These are phyloP conservation scores for Bactericera cockerelli DNA, from an alignment of 1,140 invertebrate species.

Conservation along the genomic window DNA sequence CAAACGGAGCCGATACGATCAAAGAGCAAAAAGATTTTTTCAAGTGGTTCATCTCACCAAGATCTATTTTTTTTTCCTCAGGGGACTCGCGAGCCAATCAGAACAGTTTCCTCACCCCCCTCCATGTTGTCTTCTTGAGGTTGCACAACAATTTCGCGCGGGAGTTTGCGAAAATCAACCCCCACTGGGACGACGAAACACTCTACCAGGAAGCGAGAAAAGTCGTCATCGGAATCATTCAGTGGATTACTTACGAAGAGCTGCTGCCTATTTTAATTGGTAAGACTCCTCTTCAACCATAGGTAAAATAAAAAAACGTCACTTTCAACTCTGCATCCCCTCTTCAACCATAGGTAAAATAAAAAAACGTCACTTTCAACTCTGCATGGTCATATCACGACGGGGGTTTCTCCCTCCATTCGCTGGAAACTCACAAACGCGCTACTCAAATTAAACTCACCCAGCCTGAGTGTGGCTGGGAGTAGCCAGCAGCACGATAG, in stretches of 20 bases:
- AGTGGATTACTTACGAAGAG: slow-evolving; percentile 78
- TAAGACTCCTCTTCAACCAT: slow-evolving; percentile 64
- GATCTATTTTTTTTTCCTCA: slow-evolving; percentile 27
- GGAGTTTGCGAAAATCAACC: slow-evolving; percentile 57
- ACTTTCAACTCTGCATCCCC: no score
- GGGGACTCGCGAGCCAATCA: slow-evolving; percentile 71
- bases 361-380: no score
- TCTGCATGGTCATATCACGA: no score
- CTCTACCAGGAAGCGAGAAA: slow-evolving; percentile 72
- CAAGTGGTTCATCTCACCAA: no score
- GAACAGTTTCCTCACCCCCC: slow-evolving; percentile 67
- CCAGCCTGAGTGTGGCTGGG: no score
- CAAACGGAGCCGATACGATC: no score
- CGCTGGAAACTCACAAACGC: background rate
- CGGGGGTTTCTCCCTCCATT: background rate
- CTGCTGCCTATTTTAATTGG: slow-evolving; percentile 73
- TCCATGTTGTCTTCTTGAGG: slow-evolving; percentile 76
- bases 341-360: no score
- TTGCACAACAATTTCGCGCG: slow-evolving; percentile 80
- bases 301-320: no score
- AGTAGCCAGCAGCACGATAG: no score
- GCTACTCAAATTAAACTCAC: no score
- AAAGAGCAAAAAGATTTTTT: no score
- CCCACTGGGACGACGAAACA: slow-evolving; percentile 73
- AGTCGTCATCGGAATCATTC: slow-evolving; percentile 64